These are phyloP conservation scores for Aegypius monachus DNA, from an alignment of 2,113 vertebrate genomes.

Conservation along the genomic window DNA sequence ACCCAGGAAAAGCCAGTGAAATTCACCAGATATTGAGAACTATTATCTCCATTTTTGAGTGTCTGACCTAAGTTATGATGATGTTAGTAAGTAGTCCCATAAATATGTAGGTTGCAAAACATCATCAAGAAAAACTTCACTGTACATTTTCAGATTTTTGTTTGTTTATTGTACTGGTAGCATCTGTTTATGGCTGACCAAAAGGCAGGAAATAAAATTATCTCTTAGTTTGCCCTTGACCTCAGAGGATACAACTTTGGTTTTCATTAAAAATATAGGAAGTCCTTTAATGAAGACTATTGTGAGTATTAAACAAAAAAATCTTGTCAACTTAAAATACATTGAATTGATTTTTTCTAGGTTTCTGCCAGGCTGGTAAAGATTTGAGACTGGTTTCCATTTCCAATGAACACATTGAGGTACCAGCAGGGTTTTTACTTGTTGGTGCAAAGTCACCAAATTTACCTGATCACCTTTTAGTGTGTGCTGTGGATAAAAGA, in stretches of 20 bases:
- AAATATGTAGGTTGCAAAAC: neutral
- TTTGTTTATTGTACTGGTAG: neutral
- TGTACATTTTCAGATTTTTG: neutral
- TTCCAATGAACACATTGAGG: conserved; percentile 83
- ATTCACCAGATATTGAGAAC: neutral
- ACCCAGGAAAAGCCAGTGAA: neutral
- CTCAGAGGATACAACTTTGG: neutral
- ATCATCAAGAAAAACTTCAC: neutral
- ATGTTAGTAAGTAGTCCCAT: neutral
- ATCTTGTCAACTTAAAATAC: neutral
- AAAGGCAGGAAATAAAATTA: neutral
- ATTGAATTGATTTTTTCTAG: conserved; percentile 22
- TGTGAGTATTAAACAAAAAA: neutral
- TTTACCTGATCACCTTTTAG: conserved; percentile 87
- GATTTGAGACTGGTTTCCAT: conserved; percentile 88
- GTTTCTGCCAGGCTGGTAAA: conserved; percentile 93
- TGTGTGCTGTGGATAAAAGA: conserved; percentile 90
- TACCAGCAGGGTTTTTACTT: conserved; percentile 86
- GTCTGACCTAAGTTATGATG: neutral
- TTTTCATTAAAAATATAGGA: neutral
- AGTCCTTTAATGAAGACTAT: neutral
- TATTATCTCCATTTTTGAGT: neutral
- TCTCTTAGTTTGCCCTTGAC: neutral
- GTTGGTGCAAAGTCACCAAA: conserved; percentile 89
- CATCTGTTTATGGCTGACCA: neutral